A percentile compares a stretch with the other conserved stretches of the same genome.
phyloP scores from a whole-genome alignment of 2,888 invertebrate genomes.

The Xanthia icteritia region DNA sequence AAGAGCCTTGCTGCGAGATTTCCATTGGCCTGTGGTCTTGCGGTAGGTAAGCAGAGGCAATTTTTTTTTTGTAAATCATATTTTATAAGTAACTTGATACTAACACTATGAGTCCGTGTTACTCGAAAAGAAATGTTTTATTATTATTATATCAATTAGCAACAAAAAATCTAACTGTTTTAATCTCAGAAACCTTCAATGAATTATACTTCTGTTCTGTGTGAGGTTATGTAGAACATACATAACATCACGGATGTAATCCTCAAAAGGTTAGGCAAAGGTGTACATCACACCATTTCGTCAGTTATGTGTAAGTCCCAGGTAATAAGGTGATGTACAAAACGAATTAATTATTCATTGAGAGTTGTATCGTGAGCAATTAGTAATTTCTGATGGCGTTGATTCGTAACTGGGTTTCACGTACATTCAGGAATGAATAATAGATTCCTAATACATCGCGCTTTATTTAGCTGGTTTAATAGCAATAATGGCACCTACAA shows the following conservation, averaged over 20 bases:
- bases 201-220: not conserved
- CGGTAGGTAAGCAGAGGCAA: too few species aligned
- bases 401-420: constrained; percentile 33
- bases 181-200: not conserved
- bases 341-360: constrained; percentile 16
- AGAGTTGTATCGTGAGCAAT: constrained; percentile 5
- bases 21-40: too few species aligned
- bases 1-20: too few species aligned
- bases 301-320: not conserved
- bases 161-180: not conserved
- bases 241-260: not conserved
- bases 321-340: not conserved
- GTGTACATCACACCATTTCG: not conserved
- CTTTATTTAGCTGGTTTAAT: constrained; percentile 13
- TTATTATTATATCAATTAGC: not conserved
- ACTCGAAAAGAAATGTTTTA: too few species aligned
- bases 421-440: constrained; percentile 24
- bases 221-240: not conserved
- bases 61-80: too few species aligned
- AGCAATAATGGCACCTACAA: constrained; percentile 1
- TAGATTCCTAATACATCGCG: constrained; percentile 25
- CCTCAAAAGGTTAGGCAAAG: too few species aligned
- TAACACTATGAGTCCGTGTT: too few species aligned
- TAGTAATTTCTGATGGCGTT: constrained; percentile 28
- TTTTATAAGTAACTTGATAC: too few species aligned